Evolutionary conservation across 1,140 invertebrate species (phyloP).

Genomic region (Octopus bimaculoides): DNA sequence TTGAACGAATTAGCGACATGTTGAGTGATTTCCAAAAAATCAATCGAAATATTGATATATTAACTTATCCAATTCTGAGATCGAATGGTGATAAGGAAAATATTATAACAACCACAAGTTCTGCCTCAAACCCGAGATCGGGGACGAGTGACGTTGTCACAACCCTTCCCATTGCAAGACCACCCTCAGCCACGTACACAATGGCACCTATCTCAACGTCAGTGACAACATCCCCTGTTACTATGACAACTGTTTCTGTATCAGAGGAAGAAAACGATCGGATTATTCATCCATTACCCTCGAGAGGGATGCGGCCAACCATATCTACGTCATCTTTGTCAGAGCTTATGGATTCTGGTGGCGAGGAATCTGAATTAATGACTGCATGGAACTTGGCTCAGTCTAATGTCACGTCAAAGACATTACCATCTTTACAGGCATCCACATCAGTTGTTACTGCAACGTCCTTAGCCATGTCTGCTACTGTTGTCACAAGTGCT

Average conservation of each 20-base stretch:
- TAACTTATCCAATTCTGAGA: constrained; percentile 1
- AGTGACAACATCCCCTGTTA: background rate
- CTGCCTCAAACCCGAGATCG: background rate
- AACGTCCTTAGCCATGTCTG: background rate
- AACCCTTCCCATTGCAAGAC: constrained; percentile 5
- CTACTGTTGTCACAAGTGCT: background rate
- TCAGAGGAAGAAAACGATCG: constrained; percentile 22
- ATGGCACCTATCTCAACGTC: background rate
- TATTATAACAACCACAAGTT: background rate
- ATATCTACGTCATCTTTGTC: constrained; percentile 11
- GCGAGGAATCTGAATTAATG: constrained; percentile 4
- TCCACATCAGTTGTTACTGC: background rate
- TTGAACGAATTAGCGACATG: constrained; percentile 4
- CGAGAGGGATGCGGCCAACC: background rate
- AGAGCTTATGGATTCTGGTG: background rate
- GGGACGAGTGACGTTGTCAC: background rate
- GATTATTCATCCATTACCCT: background rate
- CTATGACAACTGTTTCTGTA: constrained; percentile 3
- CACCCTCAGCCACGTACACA: background rate
- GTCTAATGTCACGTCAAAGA: background rate
- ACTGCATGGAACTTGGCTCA: constrained; percentile 3
- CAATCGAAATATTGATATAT: background rate
- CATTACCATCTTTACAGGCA: background rate
- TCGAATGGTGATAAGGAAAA: constrained; percentile 7
- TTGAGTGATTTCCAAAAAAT: constrained; percentile 3